phyloP scores from a whole-genome alignment of 2,797 vertebrate species.

The Argya squamiceps region DNA sequence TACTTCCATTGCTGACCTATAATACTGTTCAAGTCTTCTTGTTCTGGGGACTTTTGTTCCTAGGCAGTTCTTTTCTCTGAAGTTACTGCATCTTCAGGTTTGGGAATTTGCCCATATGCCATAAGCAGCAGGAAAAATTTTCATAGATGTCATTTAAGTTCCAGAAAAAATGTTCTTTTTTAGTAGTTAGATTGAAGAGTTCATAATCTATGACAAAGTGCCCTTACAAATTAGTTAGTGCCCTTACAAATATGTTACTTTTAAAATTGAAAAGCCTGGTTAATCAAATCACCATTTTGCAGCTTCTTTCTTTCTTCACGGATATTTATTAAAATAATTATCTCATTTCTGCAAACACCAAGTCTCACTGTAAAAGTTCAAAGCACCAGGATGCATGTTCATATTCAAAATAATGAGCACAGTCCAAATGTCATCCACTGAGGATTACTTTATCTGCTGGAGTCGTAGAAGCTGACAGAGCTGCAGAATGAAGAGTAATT shows the following conservation, averaged over 20 bases:
- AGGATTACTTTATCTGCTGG: neutral
- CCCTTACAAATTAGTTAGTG: neutral
- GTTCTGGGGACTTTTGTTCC: neutral
- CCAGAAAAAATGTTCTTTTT: neutral
- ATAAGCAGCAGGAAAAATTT: neutral
- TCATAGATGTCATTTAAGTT: neutral
- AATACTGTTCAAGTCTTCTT: neutral
- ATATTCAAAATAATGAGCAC: neutral
- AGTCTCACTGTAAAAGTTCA: neutral
- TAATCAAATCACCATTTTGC: neutral
- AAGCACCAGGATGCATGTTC: neutral
- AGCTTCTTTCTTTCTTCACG: neutral
- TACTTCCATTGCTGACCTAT: neutral
- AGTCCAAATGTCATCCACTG: neutral
- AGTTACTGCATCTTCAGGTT: neutral
- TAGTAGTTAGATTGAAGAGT: neutral
- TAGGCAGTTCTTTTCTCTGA: neutral
- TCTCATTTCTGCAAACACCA: neutral
- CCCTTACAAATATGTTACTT: neutral
- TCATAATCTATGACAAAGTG: neutral
- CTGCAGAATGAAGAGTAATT: neutral
- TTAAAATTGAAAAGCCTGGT: neutral
- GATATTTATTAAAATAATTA: neutral
- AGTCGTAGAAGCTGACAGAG: neutral
- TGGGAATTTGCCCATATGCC: neutral